phyloP scores from a whole-genome alignment of 2,888 invertebrate species.

The Hedya salicella region DNA sequence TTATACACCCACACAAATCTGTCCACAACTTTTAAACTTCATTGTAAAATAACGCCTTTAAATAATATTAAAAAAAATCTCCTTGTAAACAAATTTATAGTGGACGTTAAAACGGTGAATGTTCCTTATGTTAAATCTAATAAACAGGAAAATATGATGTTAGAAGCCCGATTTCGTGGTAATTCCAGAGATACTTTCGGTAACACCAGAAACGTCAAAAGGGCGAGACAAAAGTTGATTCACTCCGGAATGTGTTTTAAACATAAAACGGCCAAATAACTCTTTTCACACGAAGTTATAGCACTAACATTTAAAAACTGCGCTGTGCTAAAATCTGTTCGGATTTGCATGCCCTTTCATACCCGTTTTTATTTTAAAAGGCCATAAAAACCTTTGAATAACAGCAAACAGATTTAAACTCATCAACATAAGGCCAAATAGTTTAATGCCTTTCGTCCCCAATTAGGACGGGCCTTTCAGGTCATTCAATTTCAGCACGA shows the following conservation, averaged over 20 bases:
- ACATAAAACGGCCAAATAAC: background rate
- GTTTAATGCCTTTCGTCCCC: conserved; percentile 11
- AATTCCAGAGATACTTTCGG: too few species aligned
- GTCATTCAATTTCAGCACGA: conserved; percentile 13
- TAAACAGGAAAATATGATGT: too few species aligned
- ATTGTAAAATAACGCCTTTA: too few species aligned
- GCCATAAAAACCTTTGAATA: conserved; percentile 27
- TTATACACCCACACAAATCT: too few species aligned
- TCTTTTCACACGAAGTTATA: conserved; percentile 14
- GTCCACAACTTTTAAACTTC: too few species aligned
- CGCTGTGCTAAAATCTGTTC: conserved; percentile 15
- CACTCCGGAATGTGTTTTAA: background rate
- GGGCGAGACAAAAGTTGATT: too few species aligned
- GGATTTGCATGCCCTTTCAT: conserved; percentile 20
- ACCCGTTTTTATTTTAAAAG: conserved; percentile 14
- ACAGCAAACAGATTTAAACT: conserved; percentile 14
- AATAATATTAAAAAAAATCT: too few species aligned
- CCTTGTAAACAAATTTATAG: too few species aligned
- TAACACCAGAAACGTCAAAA: too few species aligned
- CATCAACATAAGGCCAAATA: conserved; percentile 15
- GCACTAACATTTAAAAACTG: conserved; percentile 2
- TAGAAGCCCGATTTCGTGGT: too few species aligned
- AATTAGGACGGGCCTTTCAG: conserved; percentile 10
- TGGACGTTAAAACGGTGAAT: too few species aligned
- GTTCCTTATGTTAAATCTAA: too few species aligned